Evolutionary conservation across 2,888 invertebrate genomes (phyloP).

Genomic region (Operophtera brumata): DNA sequence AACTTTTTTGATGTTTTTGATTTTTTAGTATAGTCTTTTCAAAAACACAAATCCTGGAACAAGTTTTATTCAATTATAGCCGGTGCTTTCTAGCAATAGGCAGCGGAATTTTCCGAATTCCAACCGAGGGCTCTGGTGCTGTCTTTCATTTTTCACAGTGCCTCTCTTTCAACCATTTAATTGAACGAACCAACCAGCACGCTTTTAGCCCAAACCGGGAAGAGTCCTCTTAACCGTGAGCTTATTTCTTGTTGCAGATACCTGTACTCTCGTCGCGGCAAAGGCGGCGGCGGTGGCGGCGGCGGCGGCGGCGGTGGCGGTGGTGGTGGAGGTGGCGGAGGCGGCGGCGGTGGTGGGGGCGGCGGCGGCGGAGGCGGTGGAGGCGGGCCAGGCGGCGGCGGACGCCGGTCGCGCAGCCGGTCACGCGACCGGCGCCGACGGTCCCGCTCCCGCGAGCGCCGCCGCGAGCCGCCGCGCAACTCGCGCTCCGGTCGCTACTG

Average conservation of each 20-base stretch:
- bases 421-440: conserved; percentile 79
- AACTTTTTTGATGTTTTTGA: no score
- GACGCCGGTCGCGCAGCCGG: conserved; percentile 61
- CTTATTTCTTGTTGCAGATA: conserved; percentile 68
- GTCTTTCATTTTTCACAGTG: no score
- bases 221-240: no score
- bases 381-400: conserved; percentile 30
- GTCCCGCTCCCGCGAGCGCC: conserved; percentile 80
- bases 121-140: no score
- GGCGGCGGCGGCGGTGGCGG: conserved; percentile 43
- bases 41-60: no score
- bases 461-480: conserved; percentile 76
- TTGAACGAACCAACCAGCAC: no score
- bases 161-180: no score
- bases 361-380: conserved; percentile 58
- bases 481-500: conserved; percentile 80
- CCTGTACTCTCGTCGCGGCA: conserved; percentile 85
- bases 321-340: conserved; percentile 80
- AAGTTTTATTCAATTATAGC: no score
- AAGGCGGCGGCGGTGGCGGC: conserved; percentile 48
- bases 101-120: no score
- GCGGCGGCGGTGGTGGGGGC: conserved; percentile 64
- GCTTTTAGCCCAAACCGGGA: no score
- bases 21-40: no score
- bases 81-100: no score